phyloP scores from a whole-genome alignment of 2,113 vertebrate species.

The Hoplias malabaricus region DNA sequence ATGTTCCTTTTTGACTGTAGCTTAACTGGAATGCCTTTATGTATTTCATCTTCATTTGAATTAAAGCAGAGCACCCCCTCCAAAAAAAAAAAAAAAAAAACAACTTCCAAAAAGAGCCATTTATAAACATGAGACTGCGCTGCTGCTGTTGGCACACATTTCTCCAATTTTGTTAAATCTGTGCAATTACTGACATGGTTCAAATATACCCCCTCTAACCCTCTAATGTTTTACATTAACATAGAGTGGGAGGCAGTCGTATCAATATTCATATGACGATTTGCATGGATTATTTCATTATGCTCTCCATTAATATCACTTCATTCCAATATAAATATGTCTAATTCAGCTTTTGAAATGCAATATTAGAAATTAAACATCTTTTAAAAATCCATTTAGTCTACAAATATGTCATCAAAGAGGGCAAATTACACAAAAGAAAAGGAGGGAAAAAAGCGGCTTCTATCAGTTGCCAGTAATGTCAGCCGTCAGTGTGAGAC shows the following conservation, averaged over 20 bases:
- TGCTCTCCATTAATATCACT: conserved; percentile 49
- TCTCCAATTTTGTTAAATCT: conserved; percentile 41
- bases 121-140: not conserved
- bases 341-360: conserved; percentile 43
- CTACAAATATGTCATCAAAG: conserved; percentile 40
- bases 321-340: conserved; percentile 48
- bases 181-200: conserved; percentile 45
- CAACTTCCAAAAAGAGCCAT: not conserved
- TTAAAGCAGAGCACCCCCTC: not conserved
- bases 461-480: conserved; percentile 6
- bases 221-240: conserved; percentile 69
- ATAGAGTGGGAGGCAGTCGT: conserved; percentile 69
- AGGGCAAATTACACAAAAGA: conserved; percentile 47
- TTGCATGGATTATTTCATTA: conserved; percentile 57
- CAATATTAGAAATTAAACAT: conserved; percentile 38
- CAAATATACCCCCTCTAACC: conserved; percentile 51
- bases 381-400: conserved; percentile 42
- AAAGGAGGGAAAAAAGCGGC: not conserved
- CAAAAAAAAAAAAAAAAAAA: too few relatives aligned
- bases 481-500: not conserved
- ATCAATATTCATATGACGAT: conserved; percentile 75
- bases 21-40: too few relatives aligned
- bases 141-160: conserved; percentile 41
- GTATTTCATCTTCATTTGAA: not conserved
- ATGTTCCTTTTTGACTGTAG: too few relatives aligned